These are phyloP conservation scores for Drosophila repletoides DNA, from an alignment of 1,140 invertebrate genomes.

Conservation along the genomic window DNA sequence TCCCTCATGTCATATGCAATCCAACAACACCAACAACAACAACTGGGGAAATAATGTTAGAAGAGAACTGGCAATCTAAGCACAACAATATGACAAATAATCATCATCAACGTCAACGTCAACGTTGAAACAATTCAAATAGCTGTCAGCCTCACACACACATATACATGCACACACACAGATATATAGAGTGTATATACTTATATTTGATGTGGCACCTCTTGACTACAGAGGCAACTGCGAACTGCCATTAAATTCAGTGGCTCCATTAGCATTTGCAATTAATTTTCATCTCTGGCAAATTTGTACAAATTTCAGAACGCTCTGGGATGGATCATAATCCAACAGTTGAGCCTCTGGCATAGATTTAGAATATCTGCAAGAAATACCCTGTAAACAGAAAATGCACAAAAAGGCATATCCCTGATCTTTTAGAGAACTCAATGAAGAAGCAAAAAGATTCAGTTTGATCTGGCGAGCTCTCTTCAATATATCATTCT, in stretches of 20 bases:
- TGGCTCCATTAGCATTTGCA: constrained; percentile 64
- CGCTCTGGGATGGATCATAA: constrained; percentile 33
- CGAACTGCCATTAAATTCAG: constrained; percentile 24
- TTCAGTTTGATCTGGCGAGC: no score
- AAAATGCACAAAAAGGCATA: not conserved
- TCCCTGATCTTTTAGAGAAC: no score
- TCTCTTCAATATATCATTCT: no score
- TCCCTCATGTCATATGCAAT: constrained; percentile 23
- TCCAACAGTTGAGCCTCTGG: constrained; percentile 26
- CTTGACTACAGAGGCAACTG: constrained; percentile 16
- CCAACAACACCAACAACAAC: constrained; percentile 12
- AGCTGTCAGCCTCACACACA: constrained; percentile 22
- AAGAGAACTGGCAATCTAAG: constrained; percentile 15
- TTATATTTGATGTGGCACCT: constrained; percentile 18
- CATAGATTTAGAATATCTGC: constrained; percentile 18
- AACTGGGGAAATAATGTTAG: constrained; percentile 18
- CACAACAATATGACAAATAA: constrained; percentile 50
- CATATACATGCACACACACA: not conserved
- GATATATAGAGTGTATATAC: not conserved
- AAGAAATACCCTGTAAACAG: constrained; percentile 3
- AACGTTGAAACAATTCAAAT: constrained; percentile 39
- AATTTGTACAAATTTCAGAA: constrained; percentile 57
- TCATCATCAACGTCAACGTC: constrained; percentile 36
- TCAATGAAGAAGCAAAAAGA: not conserved
- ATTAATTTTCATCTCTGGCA: constrained; percentile 66